A percentile compares a stretch with the other conserved stretches of the same genome.
Conservation (phyloP, 2,797 vertebrate genomes). For the Trematomus bernacchii region DNA sequence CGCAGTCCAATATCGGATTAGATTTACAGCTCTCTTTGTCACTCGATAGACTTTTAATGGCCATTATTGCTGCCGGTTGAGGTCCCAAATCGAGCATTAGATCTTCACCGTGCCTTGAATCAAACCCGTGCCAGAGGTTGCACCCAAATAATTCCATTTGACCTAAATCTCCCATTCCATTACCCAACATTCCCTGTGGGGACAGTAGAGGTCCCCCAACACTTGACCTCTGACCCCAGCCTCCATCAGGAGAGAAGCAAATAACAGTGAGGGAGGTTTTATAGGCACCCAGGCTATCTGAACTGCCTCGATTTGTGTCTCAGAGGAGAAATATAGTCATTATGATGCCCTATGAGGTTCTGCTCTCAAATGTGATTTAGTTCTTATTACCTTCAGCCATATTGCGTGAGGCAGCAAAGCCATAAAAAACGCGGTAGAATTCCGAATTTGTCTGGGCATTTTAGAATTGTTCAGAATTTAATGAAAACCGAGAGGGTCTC, state of each 20-base stretch:
- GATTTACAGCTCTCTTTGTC: constrained; percentile 74
- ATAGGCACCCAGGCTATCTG: constrained; percentile 73
- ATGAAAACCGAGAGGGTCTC: neutral
- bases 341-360: constrained; percentile 52
- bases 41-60: constrained; percentile 72
- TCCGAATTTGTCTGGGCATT: neutral
- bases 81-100: constrained; percentile 71
- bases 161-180: constrained; percentile 87
- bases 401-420: constrained; percentile 13
- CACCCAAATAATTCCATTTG: constrained; percentile 80
- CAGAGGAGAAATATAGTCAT: constrained; percentile 53
- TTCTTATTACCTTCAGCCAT: constrained; percentile 51
- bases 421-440: neutral
- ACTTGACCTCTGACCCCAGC: constrained; percentile 88
- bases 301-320: constrained; percentile 61
- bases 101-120: constrained; percentile 61
- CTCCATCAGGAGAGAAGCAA: constrained; percentile 80
- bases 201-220: constrained; percentile 83
- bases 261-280: constrained; percentile 85
- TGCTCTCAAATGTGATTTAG: constrained; percentile 68
- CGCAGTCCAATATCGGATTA: constrained; percentile 52
- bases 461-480: neutral
- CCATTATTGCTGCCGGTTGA: constrained; percentile 61
- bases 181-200: constrained; percentile 85
- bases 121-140: constrained; percentile 65